Percentiles rank a stretch among this genome's conserved stretches.
Evolutionary conservation across 1,140 invertebrate species (phyloP).

Genomic region (Drosophila bipectinata): DNA sequence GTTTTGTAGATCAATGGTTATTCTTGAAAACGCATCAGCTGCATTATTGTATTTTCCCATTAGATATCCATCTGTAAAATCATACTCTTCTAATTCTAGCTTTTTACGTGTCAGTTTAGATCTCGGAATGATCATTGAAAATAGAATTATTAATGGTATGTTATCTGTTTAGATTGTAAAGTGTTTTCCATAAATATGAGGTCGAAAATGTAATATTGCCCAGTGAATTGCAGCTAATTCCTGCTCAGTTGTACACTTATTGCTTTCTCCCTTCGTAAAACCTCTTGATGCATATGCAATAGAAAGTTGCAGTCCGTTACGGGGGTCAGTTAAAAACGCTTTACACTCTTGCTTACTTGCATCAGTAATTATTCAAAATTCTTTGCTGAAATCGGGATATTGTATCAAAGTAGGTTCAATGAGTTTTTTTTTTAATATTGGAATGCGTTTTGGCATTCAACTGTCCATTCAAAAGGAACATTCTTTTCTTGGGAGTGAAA

Average conservation of each 20-base stretch:
- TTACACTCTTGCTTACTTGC: too few relatives aligned
- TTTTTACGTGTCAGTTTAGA: slow-evolving; percentile 64
- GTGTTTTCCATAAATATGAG: slow-evolving; percentile 66
- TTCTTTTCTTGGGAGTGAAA: too few relatives aligned
- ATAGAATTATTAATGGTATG: slow-evolving; percentile 1
- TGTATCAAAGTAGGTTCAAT: too few relatives aligned
- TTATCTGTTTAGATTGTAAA: slow-evolving; percentile 40
- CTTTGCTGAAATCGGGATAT: too few relatives aligned
- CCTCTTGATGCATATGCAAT: too few relatives aligned
- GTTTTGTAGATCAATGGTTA: background rate
- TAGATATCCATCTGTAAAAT: slow-evolving; percentile 58
- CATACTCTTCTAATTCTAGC: slow-evolving; percentile 68
- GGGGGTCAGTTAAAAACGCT: too few relatives aligned
- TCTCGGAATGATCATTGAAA: slow-evolving; percentile 24
- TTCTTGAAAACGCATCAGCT: background rate
- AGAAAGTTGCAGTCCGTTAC: too few relatives aligned
- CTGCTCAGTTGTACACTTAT: slow-evolving; percentile 18
- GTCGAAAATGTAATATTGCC: slow-evolving; percentile 61
- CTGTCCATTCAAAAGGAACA: too few relatives aligned
- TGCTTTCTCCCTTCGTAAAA: slow-evolving; percentile 53
- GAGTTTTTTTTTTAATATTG: too few relatives aligned
- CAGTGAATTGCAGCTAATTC: slow-evolving; percentile 53
- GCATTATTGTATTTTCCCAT: slow-evolving; percentile 8
- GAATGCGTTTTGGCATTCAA: too few relatives aligned
- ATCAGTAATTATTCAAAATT: too few relatives aligned